Conservation (phyloP, 2,888 invertebrate species). For the Tanypteryx hageni region DNA sequence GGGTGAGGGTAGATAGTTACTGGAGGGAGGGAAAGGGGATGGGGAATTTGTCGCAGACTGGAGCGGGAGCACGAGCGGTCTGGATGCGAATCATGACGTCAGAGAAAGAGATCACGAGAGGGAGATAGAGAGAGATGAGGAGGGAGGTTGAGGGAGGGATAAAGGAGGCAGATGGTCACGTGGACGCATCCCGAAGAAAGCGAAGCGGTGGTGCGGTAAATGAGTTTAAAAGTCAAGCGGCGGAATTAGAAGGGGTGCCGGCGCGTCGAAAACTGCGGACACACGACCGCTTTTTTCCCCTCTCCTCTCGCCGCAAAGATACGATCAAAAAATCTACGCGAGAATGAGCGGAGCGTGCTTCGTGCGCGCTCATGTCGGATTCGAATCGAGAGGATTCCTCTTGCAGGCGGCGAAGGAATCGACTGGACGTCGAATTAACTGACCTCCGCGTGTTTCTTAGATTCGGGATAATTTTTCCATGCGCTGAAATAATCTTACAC, state of each 20-base stretch:
- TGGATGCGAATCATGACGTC: neutral
- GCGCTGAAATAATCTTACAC: no score
- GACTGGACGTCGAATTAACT: no score
- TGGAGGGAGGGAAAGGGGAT: neutral
- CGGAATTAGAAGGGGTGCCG: conserved; percentile 2
- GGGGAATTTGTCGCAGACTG: neutral
- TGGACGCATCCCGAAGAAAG: neutral
- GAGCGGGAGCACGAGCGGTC: neutral
- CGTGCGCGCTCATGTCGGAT: neutral
- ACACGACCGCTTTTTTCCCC: neutral
- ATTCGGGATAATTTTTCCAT: no score
- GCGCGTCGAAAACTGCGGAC: neutral
- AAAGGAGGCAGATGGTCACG: neutral
- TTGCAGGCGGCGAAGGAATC: neutral
- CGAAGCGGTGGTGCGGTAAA: neutral
- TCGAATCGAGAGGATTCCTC: neutral
- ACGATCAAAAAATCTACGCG: conserved; percentile 12
- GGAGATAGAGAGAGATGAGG: neutral
- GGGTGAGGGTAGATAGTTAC: neutral
- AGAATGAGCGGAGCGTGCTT: conserved; percentile 5
- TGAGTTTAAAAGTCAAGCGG: conserved; percentile 1
- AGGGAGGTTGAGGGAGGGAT: no score
- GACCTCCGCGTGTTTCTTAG: no score
- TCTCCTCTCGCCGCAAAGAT: neutral
- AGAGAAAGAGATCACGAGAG: neutral